Evolutionary conservation across 2,797 vertebrate species (phyloP), one percentile per base, ranked within the genome.

Genomic region (Petrocephalus sullivani): DNA sequence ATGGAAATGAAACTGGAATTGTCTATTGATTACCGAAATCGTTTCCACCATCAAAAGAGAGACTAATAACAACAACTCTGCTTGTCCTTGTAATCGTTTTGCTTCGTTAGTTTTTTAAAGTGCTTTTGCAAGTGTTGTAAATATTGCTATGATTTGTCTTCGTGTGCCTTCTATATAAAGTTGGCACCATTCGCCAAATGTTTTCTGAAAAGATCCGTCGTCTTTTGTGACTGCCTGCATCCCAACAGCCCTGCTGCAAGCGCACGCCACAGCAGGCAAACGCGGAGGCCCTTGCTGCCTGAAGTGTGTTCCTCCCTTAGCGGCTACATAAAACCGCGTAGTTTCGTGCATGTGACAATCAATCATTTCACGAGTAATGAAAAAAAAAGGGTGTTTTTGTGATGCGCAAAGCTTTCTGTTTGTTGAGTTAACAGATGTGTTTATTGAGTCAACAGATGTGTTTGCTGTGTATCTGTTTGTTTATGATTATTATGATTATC

Each of bases 1-100:
- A 87, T 41, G 83, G 23, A 82, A 89, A 89, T 89, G 51, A 61
- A 88, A 86, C 9, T 23, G 10, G 64, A 58, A 67, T 82, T 87
- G 87, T 87, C 67, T 67, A 82, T 88, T 87, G 87, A 89, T 87
- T 71, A 89, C 61, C 57, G 33, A 87, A 61, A 87, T 75, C 21
- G 58, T 61, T 67, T 82, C 23, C 58, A 54, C 85, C 49, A 61
- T 53, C 71, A 49, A 85, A 87, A 88, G 85, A 64, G 28, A 28
- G 28, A 19, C 9, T 54, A 51, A 88, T 51, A 57, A 46, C 33
- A 81, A 6, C 33, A 9, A 54, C 57, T 64, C 67, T 6, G 5
- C 19, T 19, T 23, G 16, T 4, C 64, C 61, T 46, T 60, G 8
- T 33, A 64, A 78, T 86, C 56, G 58, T 89, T 49, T 57, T 58